Percentiles rank a stretch among this genome's conserved stretches.
Conservation (phyloP, 1,140 invertebrate genomes). For the Metaphire vulgaris region DNA sequence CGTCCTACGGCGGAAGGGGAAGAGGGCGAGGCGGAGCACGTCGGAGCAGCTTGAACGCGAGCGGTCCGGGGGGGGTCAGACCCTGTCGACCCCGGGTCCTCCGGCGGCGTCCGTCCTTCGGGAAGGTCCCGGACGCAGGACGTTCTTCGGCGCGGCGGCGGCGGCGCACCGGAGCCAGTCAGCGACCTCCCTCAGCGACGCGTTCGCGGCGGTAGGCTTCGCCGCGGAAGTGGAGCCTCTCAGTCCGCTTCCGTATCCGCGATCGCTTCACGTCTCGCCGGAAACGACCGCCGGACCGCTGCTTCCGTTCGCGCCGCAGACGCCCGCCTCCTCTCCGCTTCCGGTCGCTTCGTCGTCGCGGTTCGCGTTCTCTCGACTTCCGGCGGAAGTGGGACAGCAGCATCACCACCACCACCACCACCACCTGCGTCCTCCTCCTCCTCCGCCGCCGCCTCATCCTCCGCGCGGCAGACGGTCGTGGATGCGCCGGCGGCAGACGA, state of each 20-base stretch:
- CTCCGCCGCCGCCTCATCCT: too few relatives aligned
- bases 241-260: background rate
- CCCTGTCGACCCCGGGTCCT: background rate
- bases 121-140: background rate
- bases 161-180: background rate
- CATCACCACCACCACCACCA: too few relatives aligned
- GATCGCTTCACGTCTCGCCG: too few relatives aligned
- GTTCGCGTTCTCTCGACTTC: background rate
- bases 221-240: background rate
- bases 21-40: too few relatives aligned
- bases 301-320: background rate
- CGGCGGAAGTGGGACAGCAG: background rate
- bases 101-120: too few relatives aligned
- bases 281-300: too few relatives aligned
- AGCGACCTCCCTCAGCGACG: background rate
- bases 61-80: background rate
- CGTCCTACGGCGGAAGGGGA: background rate
- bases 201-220: background rate
- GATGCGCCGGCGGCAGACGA: constrained; percentile 56
- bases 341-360: background rate
- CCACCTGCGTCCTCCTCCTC: too few relatives aligned
- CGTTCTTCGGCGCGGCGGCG: too few relatives aligned
- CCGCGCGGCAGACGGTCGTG: constrained; percentile 48
- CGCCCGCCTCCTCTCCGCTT: background rate
- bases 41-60: background rate